These are phyloP conservation scores for Caenorhabditis briggsae DNA, from an alignment of 1,140 invertebrate species.

Conservation along the genomic window DNA sequence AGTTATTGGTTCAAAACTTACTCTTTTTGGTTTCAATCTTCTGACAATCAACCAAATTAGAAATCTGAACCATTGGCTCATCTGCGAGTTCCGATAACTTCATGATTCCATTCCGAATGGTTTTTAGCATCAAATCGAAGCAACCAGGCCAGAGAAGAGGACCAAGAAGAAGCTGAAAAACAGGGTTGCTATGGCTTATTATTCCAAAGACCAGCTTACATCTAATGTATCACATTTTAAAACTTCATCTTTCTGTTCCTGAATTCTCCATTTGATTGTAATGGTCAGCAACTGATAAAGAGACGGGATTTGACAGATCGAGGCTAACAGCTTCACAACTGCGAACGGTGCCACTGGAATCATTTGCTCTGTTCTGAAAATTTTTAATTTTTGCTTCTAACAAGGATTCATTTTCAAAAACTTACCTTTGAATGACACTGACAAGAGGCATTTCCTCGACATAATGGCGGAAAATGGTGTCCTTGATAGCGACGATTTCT, in stretches of 20 bases:
- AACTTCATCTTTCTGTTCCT: neutral
- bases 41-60: neutral
- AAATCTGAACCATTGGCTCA: conserved; percentile 44
- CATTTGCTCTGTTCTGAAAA: neutral
- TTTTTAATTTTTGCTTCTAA: neutral
- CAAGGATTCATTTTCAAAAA: neutral
- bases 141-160: conserved; percentile 25
- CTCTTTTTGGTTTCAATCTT: conserved; percentile 27
- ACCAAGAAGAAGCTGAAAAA: conserved; percentile 34
- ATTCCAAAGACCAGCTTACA: neutral
- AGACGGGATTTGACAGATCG: conserved; percentile 31
- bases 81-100: conserved; percentile 42
- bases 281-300: conserved; percentile 21
- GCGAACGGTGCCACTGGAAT: conserved; percentile 27
- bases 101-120: conserved; percentile 22
- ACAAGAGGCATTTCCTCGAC: conserved; percentile 6
- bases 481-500: neutral
- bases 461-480: neutral
- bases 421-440: conserved; percentile 43
- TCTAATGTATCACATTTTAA: conserved; percentile 16
- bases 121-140: conserved; percentile 12
- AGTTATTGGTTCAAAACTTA: neutral
- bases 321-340: conserved; percentile 16
- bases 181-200: neutral
- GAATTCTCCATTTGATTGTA: conserved; percentile 14